Base-by-base conservation (phyloP, 2,797 vertebrate genomes). In the Chaenodraco wilsoni region DNA sequence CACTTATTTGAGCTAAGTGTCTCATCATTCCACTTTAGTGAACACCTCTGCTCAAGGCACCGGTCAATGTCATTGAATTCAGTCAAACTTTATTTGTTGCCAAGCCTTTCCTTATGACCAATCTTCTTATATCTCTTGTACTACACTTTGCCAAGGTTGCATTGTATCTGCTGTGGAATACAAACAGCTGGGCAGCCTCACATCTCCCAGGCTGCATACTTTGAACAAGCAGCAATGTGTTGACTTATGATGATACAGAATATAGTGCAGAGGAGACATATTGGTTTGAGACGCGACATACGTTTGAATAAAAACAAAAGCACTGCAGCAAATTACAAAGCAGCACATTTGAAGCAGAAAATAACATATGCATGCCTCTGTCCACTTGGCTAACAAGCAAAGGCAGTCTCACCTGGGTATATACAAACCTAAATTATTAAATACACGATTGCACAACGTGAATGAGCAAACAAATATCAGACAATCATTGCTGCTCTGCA, bases 91-190 rank as follows among this genome's bases (percentile, higher is more conserved):
- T 84, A 81, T 81, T 79, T 83, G 46, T 76, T 44, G 51, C 57
- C 8, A 1, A 56, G 46, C 21, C 19, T 40, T 40, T 58, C n/a
- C 48, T 16, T 76, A 77, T 63, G 64, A 79, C 84, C 88, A 87
- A 84, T 88, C 73, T 41, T 50, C 60, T 77, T 76, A 78, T 75
- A 80, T 81, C 80, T 90, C 70, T 58, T 80, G 65, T 59, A 11
- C 69, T 65, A 58, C 82, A 76, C 72, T 79, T 88, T 83, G 82
- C 78, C 85, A 89, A 87, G 86, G 89, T 88, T 88, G 84, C 81
- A 79, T 81, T 85, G 84, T 71, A 87, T 90, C 87, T 88, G 85
- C 74, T 82, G 75, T 63, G 49, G 64, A 87, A 87, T 88, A 92
- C 86, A 87, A 91, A 89, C 80, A 84, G 73, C 33, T 0, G 3